Conservation (phyloP, 2,797 vertebrate genomes). For the Microcaecilia unicolor region DNA sequence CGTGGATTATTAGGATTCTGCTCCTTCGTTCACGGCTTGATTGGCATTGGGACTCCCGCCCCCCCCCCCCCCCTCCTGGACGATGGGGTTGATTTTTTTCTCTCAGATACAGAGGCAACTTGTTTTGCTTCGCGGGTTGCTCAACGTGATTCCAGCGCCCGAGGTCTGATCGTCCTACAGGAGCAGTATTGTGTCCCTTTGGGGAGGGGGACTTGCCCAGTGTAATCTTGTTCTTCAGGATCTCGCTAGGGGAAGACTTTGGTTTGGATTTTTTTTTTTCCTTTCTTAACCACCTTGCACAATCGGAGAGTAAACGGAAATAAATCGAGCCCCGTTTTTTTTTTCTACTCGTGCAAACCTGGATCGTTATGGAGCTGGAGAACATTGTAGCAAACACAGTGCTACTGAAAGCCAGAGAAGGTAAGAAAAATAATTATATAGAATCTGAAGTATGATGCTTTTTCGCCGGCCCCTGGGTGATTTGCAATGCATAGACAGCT, state of each 20-base stretch:
- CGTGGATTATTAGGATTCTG: neutral
- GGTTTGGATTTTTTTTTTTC: neutral
- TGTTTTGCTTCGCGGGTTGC: no score
- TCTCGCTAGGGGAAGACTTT: no score
- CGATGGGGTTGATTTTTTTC: no score
- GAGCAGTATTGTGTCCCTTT: no score
- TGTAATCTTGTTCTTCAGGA: neutral
- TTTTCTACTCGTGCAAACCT: neutral
- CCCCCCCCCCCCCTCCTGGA: neutral
- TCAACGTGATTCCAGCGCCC: no score
- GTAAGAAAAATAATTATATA: constrained; percentile 6
- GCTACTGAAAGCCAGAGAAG: constrained; percentile 43
- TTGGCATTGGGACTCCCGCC: neutral
- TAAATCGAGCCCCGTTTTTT: no score
- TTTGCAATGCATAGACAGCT: no score
- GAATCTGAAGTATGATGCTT: neutral
- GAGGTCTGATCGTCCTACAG: no score
- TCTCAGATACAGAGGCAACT: no score
- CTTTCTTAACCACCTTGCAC: neutral
- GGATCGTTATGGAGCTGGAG: constrained; percentile 34
- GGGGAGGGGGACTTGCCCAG: neutral
- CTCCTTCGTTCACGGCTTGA: neutral
- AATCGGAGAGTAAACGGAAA: neutral
- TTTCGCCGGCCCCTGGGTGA: neutral
- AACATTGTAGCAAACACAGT: constrained; percentile 46